Conservation (phyloP, 2,113 vertebrate species). For the Crotalus tigris region DNA sequence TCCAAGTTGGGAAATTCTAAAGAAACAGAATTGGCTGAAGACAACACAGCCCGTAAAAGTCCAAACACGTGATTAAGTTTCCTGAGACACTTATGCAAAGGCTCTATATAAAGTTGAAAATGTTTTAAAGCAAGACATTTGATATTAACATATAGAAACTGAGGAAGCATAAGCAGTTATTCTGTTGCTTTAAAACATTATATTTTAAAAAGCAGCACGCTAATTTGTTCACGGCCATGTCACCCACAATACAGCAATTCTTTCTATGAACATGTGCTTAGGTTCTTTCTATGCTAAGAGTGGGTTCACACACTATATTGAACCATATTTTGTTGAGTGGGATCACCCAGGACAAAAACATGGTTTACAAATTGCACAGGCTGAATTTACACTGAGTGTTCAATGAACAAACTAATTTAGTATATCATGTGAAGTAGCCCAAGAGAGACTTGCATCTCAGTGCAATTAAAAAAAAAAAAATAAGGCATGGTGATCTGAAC, state of each 20-base stretch:
- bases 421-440: not conserved
- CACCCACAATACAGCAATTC: constrained; percentile 4
- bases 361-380: not conserved
- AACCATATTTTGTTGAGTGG: not conserved
- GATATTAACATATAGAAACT: constrained; percentile 45
- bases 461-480: constrained; percentile 9
- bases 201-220: constrained; percentile 27
- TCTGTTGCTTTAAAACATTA: constrained; percentile 48
- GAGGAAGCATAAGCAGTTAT: constrained; percentile 41
- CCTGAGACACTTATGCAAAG: constrained; percentile 53
- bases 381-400: not conserved
- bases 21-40: constrained; percentile 21
- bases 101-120: constrained; percentile 51
- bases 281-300: not conserved
- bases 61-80: constrained; percentile 56
- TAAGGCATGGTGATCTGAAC: not conserved
- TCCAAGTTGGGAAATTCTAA: constrained; percentile 42
- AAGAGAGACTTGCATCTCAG: not conserved
- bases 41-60: constrained; percentile 45
- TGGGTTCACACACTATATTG: not conserved
- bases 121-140: constrained; percentile 46
- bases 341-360: not conserved
- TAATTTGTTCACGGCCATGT: constrained; percentile 35
- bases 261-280: constrained; percentile 12
- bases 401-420: not conserved